Evolutionary conservation across 2,113 vertebrate species (phyloP).

Genomic region (Sebastes fasciatus): DNA sequence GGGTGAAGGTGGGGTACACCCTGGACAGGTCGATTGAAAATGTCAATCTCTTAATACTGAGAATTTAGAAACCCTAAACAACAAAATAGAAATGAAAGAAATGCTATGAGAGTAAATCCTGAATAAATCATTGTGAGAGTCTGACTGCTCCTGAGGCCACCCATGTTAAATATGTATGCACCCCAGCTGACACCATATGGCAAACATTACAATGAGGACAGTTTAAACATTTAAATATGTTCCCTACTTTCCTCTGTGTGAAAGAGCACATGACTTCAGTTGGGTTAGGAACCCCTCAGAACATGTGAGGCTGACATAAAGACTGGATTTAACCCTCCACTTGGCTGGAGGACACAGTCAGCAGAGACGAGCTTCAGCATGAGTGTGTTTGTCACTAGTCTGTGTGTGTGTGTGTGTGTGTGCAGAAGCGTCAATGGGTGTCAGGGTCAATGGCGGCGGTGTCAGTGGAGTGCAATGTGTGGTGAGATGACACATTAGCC

Average conservation of each 20-base stretch:
- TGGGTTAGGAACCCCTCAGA: slow-evolving; percentile 1
- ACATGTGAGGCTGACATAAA: slow-evolving; percentile 17
- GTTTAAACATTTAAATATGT: slow-evolving; percentile 49
- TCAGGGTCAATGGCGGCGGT: slow-evolving; percentile 28
- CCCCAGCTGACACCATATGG: slow-evolving; percentile 36
- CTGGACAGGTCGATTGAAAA: too few relatives aligned
- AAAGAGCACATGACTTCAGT: background rate
- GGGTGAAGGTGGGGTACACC: too few relatives aligned
- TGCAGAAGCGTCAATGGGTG: slow-evolving; percentile 4
- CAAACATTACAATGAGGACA: slow-evolving; percentile 6
- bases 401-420: slow-evolving; percentile 1
- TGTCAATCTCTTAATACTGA: background rate
- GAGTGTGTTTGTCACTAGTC: slow-evolving; percentile 2
- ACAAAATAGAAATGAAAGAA: background rate
- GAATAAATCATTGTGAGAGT: background rate
- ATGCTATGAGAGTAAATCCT: background rate
- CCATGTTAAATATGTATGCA: slow-evolving; percentile 51
- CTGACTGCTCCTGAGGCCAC: slow-evolving; percentile 27
- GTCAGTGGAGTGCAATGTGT: slow-evolving; percentile 16
- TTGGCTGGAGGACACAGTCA: slow-evolving; percentile 40
- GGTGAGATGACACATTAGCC: slow-evolving; percentile 45
- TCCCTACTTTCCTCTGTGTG: background rate
- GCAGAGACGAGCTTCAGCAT: slow-evolving; percentile 3
- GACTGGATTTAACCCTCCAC: slow-evolving; percentile 32
- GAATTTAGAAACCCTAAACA: background rate